phyloP scores from a whole-genome alignment of 2,113 vertebrate genomes.

The Junco hyemalis region DNA sequence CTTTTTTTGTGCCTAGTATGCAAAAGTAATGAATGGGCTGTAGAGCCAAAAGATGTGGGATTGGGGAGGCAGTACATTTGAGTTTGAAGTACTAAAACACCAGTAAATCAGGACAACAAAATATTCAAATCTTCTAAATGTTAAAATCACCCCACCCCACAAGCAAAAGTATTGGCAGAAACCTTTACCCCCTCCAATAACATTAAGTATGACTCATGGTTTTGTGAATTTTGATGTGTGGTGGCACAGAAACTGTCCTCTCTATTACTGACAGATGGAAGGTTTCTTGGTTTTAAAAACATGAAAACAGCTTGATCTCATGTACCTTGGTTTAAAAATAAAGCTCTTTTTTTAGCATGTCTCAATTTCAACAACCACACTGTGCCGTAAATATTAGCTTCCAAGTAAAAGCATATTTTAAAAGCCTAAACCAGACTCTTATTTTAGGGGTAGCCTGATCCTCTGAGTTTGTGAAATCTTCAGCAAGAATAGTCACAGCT shows the following conservation, averaged over 20 bases:
- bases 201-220: background rate
- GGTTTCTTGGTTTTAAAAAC: slow-evolving; percentile 16
- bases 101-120: background rate
- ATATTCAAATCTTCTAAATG: background rate
- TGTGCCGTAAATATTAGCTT: background rate
- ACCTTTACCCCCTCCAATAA: background rate
- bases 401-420: background rate
- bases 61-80: background rate
- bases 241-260: background rate
- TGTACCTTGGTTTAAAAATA: slow-evolving; percentile 47
- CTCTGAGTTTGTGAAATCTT: background rate
- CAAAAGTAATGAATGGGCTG: background rate
- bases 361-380: background rate
- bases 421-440: background rate
- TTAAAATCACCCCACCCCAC: background rate
- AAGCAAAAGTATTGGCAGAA: background rate
- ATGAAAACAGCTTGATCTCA: background rate
- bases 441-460: background rate
- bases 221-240: background rate
- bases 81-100: background rate
- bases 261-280: background rate
- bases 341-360: slow-evolving; percentile 15
- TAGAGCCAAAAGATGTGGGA: background rate
- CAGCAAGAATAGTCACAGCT: background rate
- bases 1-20: background rate